A percentile compares a stretch with the other conserved stretches of the same genome.
These are phyloP conservation scores for Synergus laeviventris DNA, from an alignment of 2,888 invertebrate species.

Conservation along the genomic window DNA sequence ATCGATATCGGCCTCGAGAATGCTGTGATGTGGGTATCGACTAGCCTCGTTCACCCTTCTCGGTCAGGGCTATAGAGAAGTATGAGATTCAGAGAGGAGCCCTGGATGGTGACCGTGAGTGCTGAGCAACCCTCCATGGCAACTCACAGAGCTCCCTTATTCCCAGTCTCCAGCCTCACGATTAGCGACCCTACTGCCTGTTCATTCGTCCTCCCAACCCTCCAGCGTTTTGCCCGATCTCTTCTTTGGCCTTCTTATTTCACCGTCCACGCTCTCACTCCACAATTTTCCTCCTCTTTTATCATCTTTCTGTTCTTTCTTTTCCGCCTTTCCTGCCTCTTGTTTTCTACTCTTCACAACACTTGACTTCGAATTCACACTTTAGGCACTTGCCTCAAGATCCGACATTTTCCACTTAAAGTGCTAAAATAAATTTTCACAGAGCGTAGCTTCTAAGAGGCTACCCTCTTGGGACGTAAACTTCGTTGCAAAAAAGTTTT, in stretches of 20 bases:
- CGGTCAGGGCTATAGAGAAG: slow-evolving; percentile 50
- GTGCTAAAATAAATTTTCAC: slow-evolving; percentile 34
- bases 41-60: slow-evolving; percentile 48
- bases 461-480: slow-evolving; percentile 12
- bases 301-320: slow-evolving; percentile 27
- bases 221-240: slow-evolving; percentile 45
- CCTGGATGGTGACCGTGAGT: slow-evolving; percentile 61
- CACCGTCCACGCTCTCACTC: slow-evolving; percentile 1
- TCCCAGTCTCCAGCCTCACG: slow-evolving; percentile 62
- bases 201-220: slow-evolving; percentile 55
- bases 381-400: slow-evolving; percentile 21
- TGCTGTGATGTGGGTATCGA: slow-evolving; percentile 28
- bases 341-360: slow-evolving; percentile 35
- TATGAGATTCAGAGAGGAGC: slow-evolving; percentile 47
- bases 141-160: slow-evolving; percentile 64
- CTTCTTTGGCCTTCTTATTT: slow-evolving; percentile 52
- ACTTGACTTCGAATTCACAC: slow-evolving; percentile 41
- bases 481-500: not conserved
- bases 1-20: slow-evolving; percentile 23
- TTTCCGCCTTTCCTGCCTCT: slow-evolving; percentile 42
- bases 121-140: slow-evolving; percentile 66
- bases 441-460: slow-evolving; percentile 5
- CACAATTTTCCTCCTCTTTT: not conserved
- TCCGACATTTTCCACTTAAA: slow-evolving; percentile 40
- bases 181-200: slow-evolving; percentile 71